phyloP scores from a whole-genome alignment of 1,140 invertebrate species.

The Drosophila miranda region DNA sequence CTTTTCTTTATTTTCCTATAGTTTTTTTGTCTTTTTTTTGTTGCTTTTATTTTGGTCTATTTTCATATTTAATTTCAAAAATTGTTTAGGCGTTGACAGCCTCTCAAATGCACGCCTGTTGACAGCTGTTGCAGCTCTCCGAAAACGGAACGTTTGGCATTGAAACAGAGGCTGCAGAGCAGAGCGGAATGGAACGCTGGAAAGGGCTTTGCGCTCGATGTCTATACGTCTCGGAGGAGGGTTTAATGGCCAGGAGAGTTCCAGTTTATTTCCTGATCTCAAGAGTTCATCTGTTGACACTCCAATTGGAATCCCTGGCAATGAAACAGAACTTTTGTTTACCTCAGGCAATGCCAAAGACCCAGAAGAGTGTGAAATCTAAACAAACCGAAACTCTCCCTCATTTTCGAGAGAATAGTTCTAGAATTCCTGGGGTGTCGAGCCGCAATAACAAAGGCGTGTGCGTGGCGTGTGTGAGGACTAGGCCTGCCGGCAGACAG shows the following conservation, averaged over 20 bases:
- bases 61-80: not conserved
- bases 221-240: too few relatives aligned
- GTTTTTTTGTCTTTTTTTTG: conserved; percentile 37
- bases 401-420: too few relatives aligned
- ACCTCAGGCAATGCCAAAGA: conserved; percentile 9
- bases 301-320: conserved; percentile 3
- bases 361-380: conserved; percentile 23
- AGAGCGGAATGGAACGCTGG: too few relatives aligned
- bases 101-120: conserved; percentile 36
- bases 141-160: conserved; percentile 40
- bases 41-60: conserved; percentile 13
- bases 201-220: too few relatives aligned
- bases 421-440: not conserved
- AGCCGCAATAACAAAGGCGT: conserved; percentile 3
- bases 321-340: conserved; percentile 15
- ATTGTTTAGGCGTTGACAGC: conserved; percentile 49
- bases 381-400: conserved; percentile 14
- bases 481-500: not conserved
- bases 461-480: not conserved
- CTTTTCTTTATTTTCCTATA: conserved; percentile 39
- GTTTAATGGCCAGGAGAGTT: too few relatives aligned
- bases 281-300: conserved; percentile 10
- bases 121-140: conserved; percentile 38
- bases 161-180: conserved; percentile 22
- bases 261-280: too few relatives aligned